Conservation (phyloP, 35 echinoderm and acorn worm species). For the Lytechinus variegatus region DNA sequence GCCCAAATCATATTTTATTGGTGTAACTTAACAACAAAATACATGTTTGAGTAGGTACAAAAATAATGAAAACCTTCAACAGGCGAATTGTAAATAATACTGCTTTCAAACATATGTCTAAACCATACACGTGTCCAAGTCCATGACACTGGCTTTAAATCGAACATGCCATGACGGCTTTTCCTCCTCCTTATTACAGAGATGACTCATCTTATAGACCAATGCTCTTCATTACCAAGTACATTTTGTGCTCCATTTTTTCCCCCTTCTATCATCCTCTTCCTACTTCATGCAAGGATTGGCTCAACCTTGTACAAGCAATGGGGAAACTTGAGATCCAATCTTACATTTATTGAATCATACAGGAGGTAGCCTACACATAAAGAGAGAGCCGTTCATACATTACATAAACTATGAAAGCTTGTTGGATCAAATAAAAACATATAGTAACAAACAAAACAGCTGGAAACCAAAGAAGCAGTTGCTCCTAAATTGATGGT, state of each 20-base stretch:
- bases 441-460: not conserved
- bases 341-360: not conserved
- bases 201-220: not conserved
- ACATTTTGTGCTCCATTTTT: slow-evolving; percentile 19
- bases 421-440: not conserved
- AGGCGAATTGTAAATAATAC: not conserved
- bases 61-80: not conserved
- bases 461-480: not conserved
- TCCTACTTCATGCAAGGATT: not conserved
- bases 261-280: not conserved
- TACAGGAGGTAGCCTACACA: not conserved
- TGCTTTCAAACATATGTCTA: not conserved
- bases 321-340: not conserved
- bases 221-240: slow-evolving; percentile 12
- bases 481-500: not conserved
- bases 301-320: not conserved
- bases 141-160: not conserved
- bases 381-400: not conserved
- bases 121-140: not conserved
- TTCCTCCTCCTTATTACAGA: not conserved
- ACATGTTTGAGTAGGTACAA: not conserved
- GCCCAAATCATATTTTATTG: not conserved
- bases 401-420: not conserved
- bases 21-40: too few species aligned
- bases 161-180: not conserved